phyloP scores from a whole-genome alignment of 2,888 invertebrate species.

The Andrena praecox region DNA sequence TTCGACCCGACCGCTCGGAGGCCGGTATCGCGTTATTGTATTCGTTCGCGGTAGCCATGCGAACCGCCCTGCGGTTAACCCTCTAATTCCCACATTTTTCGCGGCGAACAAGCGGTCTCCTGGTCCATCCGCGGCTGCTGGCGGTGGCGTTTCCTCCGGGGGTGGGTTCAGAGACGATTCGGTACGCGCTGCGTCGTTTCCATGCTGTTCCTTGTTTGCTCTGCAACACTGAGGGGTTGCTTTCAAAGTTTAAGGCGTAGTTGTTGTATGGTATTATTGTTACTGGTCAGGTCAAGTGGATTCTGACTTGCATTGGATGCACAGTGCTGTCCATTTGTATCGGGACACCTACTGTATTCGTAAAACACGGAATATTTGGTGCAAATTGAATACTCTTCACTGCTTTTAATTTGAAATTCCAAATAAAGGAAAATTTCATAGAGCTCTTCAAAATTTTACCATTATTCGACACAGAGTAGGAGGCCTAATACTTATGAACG shows the following conservation, averaged over 20 bases:
- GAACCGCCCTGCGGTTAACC: slow-evolving; percentile 61
- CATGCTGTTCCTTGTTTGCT: not conserved
- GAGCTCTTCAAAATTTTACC: too few relatives aligned
- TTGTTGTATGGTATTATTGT: not conserved
- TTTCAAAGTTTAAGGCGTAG: not conserved
- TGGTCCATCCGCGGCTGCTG: not conserved
- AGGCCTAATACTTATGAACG: too few relatives aligned
- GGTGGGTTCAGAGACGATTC: not conserved
- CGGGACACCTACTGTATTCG: too few relatives aligned
- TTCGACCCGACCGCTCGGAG: slow-evolving; percentile 24
- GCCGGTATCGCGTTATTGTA: slow-evolving; percentile 63
- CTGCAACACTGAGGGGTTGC: not conserved
- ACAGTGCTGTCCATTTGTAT: too few relatives aligned
- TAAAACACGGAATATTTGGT: too few relatives aligned
- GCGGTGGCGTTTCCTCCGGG: not conserved
- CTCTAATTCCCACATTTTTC: slow-evolving; percentile 54
- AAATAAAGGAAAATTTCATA: too few relatives aligned
- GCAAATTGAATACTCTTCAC: too few relatives aligned
- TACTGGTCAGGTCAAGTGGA: not conserved
- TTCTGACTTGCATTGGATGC: too few relatives aligned
- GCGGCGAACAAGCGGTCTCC: slow-evolving; percentile 8
- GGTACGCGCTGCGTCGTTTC: not conserved
- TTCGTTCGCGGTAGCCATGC: slow-evolving; percentile 62
- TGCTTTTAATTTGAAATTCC: too few relatives aligned
- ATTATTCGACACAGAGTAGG: too few relatives aligned